These are phyloP conservation scores for Crossaster papposus DNA, from an alignment of 53 echinoderm and acorn worm species.

Conservation along the genomic window DNA sequence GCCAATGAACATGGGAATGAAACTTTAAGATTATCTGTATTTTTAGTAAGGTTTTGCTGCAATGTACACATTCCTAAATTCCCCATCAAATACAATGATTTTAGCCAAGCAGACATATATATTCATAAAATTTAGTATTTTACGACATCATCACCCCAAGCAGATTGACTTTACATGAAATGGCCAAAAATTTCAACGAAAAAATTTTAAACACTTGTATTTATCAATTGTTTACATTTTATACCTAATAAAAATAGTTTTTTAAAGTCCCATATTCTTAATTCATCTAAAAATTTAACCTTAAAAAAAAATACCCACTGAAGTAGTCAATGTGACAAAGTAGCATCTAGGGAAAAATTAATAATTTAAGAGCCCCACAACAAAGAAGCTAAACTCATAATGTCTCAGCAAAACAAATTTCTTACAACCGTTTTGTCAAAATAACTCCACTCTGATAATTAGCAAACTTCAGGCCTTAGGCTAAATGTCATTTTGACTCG, in stretches of 20 bases:
- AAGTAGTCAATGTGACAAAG: background rate
- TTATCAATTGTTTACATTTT: background rate
- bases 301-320: background rate
- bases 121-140: background rate
- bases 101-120: background rate
- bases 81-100: background rate
- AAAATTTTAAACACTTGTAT: too few relatives aligned
- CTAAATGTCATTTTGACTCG: background rate
- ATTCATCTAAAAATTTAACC: background rate
- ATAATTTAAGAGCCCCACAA: background rate
- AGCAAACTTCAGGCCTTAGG: background rate
- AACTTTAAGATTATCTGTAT: too few relatives aligned
- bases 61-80: background rate
- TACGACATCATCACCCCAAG: background rate
- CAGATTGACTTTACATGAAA: background rate
- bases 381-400: too few relatives aligned
- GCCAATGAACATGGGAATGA: too few relatives aligned
- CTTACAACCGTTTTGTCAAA: background rate
- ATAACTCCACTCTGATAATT: background rate
- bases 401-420: too few relatives aligned
- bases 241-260: background rate
- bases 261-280: background rate
- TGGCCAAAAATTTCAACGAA: background rate
- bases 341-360: background rate
- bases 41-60: background rate